Evolutionary conservation across 2,797 vertebrate species (phyloP).

Genomic region (Thripadectes ignobilis): DNA sequence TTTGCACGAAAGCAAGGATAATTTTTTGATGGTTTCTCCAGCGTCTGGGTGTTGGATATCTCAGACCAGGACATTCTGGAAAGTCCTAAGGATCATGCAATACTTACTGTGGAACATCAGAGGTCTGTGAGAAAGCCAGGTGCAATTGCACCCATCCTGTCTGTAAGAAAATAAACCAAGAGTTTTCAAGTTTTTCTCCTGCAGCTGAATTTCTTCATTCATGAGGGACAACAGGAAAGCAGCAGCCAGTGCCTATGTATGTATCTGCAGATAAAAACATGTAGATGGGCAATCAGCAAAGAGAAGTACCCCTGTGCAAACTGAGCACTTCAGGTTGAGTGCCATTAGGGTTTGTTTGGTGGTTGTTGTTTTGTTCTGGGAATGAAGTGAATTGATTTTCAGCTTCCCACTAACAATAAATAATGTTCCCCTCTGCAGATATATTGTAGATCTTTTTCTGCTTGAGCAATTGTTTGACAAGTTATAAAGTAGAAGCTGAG

Average conservation of each 20-base stretch:
- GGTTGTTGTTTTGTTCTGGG: background rate
- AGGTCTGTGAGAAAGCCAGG: background rate
- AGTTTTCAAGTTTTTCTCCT: background rate
- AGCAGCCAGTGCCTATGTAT: background rate
- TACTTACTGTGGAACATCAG: background rate
- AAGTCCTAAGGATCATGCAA: background rate
- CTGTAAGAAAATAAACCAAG: background rate
- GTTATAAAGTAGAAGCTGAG: background rate
- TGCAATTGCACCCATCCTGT: background rate
- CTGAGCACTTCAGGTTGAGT: background rate
- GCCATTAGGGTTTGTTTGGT: background rate
- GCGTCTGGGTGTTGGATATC: background rate
- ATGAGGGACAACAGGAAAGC: background rate
- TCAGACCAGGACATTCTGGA: background rate
- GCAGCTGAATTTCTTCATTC: background rate
- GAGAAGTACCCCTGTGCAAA: background rate
- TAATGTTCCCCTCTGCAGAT: background rate
- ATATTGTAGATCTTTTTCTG: background rate
- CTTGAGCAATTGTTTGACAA: background rate
- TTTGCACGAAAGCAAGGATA: background rate
- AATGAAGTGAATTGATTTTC: background rate
- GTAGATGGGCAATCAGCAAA: background rate
- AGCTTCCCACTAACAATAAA: background rate
- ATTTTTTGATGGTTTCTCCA: background rate
- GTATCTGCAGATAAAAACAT: background rate